Base-by-base conservation (phyloP, 2,888 invertebrate genomes). In the Dynastes maya region DNA sequence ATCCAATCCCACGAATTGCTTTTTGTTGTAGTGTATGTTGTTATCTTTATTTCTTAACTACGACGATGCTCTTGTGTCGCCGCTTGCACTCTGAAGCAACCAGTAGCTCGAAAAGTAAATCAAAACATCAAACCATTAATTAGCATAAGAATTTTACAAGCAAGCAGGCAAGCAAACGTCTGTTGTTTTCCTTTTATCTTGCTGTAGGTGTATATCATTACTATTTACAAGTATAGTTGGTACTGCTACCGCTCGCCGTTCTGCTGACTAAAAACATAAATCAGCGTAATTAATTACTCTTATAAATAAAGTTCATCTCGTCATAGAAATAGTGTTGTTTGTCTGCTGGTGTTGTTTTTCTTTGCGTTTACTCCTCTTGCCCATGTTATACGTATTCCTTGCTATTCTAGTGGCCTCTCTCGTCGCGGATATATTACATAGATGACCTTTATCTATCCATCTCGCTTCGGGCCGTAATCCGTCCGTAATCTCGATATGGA, bases 281-380 rank as follows among this genome's bases (percentile, higher is more conserved):
- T 72, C 72, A 72, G 40, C 3, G 40, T 72, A 58, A 72, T 72
- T 72, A 72, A 72, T 72, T 72, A 45, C 58, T 29, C 16, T 72
- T 72, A 58, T 58, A 71, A 71, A 71, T 71, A 72, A 72, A 72
- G 72, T 72, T 58, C 72, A 72, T 58, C 72, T 40, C 72, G 40
- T 72, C 72, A 58, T 72, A 72, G 72, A 16, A 58, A 72, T 58
- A 16, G 72, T 40, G 58, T 61, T 72, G 40, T 55, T 72, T 29
- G 22, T 53, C 22, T 1, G 45, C 2, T 45, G 45, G 22, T 67
- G 11, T 45, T 67, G 64, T 64, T 32, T 64, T n/a, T 51, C 27
- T 53, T 70, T 27, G 9, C 4, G 29, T 70, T 45, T 53, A 29
- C 51, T 29, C 53, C 68, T 70, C n/a, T 11, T 58, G 13, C 37